These are phyloP conservation scores for Heliconius eleuchia DNA, from an alignment of 1,140 invertebrate genomes.

Conservation along the genomic window DNA sequence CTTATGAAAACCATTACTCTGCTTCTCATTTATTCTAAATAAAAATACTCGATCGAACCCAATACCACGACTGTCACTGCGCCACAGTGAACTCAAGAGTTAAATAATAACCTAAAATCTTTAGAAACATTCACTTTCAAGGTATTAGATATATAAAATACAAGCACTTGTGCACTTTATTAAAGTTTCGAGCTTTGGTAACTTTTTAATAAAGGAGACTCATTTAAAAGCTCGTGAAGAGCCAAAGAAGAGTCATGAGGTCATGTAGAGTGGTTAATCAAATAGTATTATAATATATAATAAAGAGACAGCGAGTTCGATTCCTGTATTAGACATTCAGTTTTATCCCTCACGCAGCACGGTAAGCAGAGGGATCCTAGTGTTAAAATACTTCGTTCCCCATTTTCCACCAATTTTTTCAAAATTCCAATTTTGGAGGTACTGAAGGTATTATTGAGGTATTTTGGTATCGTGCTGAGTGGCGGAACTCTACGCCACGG, in stretches of 20 bases:
- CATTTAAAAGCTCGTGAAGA: neutral
- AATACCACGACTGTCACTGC: neutral
- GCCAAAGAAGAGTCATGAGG: neutral
- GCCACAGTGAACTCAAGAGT: neutral
- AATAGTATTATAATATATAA: neutral
- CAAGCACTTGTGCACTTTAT: neutral
- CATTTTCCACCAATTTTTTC: too few relatives aligned
- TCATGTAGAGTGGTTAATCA: neutral
- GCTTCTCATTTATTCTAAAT: too few relatives aligned
- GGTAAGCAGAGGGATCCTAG: too few relatives aligned
- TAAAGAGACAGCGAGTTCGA: neutral
- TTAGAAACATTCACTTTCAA: neutral
- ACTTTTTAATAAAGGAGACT: slow-evolving; percentile 7
- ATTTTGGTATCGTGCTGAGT: too few relatives aligned
- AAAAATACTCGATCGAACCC: too few relatives aligned
- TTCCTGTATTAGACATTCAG: neutral
- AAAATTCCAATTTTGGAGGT: too few relatives aligned
- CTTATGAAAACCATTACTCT: too few relatives aligned
- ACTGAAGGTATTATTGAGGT: too few relatives aligned
- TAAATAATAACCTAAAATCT: neutral
- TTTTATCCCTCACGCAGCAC: too few relatives aligned
- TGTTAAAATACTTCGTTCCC: too few relatives aligned
- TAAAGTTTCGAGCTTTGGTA: slow-evolving; percentile 1
- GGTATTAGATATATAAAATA: slow-evolving; percentile 11
- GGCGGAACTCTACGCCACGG: too few relatives aligned